These are phyloP conservation scores for Acanthosepion lycidas DNA, from an alignment of 2,888 invertebrate genomes.

Conservation along the genomic window DNA sequence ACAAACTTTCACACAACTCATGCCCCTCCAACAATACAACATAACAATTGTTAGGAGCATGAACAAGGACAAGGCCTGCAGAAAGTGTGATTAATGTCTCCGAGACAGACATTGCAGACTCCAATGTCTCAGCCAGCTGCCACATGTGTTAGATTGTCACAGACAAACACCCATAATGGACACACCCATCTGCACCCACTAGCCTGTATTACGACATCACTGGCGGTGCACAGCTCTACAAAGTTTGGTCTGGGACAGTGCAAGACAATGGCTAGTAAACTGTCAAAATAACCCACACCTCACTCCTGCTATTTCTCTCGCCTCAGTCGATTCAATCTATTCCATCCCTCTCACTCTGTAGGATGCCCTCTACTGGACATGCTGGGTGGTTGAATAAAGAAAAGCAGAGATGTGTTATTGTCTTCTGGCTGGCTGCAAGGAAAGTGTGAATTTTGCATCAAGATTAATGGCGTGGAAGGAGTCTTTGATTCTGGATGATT, in stretches of 20 bases:
- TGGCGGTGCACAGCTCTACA: background rate
- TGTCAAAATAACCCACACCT: background rate
- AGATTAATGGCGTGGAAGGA: background rate
- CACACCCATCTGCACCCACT: background rate
- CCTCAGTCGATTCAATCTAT: background rate
- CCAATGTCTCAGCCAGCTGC: background rate
- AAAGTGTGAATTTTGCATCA: background rate
- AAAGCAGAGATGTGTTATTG: background rate
- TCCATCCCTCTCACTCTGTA: background rate
- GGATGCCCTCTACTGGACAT: background rate
- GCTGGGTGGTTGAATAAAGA: background rate
- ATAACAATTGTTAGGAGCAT: background rate
- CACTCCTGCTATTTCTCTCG: background rate
- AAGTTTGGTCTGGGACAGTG: conserved; percentile 21
- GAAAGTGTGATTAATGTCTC: conserved; percentile 23
- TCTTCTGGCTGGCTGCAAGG: background rate
- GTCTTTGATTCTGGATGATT: background rate
- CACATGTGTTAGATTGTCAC: background rate
- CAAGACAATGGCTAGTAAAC: conserved; percentile 7
- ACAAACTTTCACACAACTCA: background rate
- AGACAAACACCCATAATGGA: background rate
- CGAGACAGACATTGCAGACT: background rate
- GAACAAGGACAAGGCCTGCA: background rate
- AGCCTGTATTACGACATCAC: background rate
- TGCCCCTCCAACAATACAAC: background rate